Percentiles rank a stretch among this genome's conserved stretches.
These are phyloP conservation scores for Pelosia muscerda DNA, from an alignment of 2,888 invertebrate genomes.

Conservation along the genomic window DNA sequence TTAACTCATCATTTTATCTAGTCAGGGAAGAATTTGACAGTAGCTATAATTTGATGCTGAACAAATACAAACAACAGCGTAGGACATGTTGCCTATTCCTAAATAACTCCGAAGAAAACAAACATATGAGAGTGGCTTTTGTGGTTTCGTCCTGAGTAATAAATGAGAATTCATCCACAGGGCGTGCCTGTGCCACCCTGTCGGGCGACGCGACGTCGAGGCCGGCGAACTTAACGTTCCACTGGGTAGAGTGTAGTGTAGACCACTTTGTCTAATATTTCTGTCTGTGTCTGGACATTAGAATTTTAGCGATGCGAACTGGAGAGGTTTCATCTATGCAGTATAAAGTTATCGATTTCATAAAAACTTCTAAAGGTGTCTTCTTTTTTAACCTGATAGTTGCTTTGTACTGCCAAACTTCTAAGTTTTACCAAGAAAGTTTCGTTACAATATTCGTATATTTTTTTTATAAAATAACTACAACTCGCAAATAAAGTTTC, in stretches of 20 bases:
- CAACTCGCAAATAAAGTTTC: neutral
- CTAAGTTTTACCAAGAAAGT: neutral
- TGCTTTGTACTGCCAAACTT: neutral
- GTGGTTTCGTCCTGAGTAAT: slow-evolving; percentile 36
- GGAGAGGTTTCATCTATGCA: neutral
- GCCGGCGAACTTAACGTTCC: slow-evolving; percentile 52
- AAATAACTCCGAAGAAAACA: slow-evolving; percentile 36
- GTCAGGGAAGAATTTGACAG: neutral
- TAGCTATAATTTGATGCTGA: neutral
- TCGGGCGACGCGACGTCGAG: slow-evolving; percentile 52
- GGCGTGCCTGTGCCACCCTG: slow-evolving; percentile 38
- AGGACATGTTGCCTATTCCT: slow-evolving; percentile 3
- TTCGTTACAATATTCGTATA: too few relatives aligned
- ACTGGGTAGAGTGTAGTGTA: slow-evolving; percentile 33
- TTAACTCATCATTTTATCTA: neutral
- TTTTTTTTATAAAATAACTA: neutral
- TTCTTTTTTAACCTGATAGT: neutral
- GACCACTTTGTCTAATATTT: slow-evolving; percentile 44
- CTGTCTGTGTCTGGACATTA: slow-evolving; percentile 30
- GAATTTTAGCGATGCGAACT: slow-evolving; percentile 17
- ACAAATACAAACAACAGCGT: neutral
- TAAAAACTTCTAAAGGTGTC: neutral
- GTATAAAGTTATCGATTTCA: neutral
- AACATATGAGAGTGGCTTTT: slow-evolving; percentile 33
- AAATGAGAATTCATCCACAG: slow-evolving; percentile 42